These are phyloP conservation scores for Amitus sp. DNA, from an alignment of 2,888 invertebrate genomes.

Conservation along the genomic window DNA sequence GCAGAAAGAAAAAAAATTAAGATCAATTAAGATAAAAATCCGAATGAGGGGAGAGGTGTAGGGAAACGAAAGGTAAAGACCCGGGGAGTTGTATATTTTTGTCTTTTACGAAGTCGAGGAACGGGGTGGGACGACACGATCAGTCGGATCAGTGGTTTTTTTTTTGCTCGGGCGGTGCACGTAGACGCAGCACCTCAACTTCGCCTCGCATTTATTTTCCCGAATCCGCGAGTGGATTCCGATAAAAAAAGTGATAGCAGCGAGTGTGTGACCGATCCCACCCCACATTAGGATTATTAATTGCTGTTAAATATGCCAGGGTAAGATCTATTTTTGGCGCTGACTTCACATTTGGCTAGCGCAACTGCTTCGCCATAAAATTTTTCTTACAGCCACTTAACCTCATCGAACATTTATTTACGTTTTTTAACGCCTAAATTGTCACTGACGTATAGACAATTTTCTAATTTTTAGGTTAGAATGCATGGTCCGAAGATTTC, in stretches of 20 bases:
- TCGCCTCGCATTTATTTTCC: slow-evolving; percentile 24
- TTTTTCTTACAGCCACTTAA: slow-evolving; percentile 4
- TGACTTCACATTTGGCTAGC: slow-evolving; percentile 27
- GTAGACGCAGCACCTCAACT: too few relatives aligned
- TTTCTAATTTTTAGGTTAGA: too few relatives aligned
- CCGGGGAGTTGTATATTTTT: slow-evolving; percentile 4
- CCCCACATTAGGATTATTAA: slow-evolving; percentile 41
- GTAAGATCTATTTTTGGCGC: slow-evolving; percentile 42
- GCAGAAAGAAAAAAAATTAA: too few relatives aligned
- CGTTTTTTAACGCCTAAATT: too few relatives aligned
- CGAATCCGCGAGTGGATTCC: slow-evolving; percentile 38
- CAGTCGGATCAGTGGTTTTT: too few relatives aligned
- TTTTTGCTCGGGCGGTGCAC: slow-evolving; percentile 15
- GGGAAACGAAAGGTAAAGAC: slow-evolving; percentile 18
- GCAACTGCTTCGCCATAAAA: slow-evolving; percentile 22
- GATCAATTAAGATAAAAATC: slow-evolving; percentile 12
- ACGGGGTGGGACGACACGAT: slow-evolving; percentile 35
- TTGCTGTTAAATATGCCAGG: slow-evolving; percentile 42
- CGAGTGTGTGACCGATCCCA: slow-evolving; percentile 32
- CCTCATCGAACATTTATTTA: neutral
- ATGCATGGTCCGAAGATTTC: too few relatives aligned
- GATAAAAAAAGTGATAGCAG: slow-evolving; percentile 22
- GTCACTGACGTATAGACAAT: neutral
- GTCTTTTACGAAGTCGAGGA: slow-evolving; percentile 4
- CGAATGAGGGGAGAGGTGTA: neutral